Evolutionary conservation across 1,140 invertebrate species (phyloP), one percentile per base, ranked within the genome.

Genomic region (Zaprionus gabonicus): DNA sequence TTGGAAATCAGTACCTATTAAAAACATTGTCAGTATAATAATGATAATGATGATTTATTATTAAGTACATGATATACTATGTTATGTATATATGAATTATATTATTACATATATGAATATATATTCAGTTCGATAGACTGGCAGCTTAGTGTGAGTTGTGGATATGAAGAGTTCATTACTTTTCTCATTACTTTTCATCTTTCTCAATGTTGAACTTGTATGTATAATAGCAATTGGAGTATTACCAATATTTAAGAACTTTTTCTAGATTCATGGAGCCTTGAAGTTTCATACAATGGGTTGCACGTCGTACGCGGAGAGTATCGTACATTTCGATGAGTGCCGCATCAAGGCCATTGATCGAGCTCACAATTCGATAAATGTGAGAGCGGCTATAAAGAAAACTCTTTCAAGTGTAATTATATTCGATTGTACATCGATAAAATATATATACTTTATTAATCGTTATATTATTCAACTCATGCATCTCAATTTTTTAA

Each of bases 261-360:
- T 23, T 5, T 49, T 49, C 7, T 20, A 49, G 10, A 49, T 49
- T 17, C 20, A 49, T 49, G 46, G 46, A 12, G 9, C 17, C 3
- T 9, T 49, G 3, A 13, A 49, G 17, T 49, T 49, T 23, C 9
- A 49, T 23, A 1, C 2, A 0, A 12, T 49, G 20, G 2, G 17
- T 4, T 49, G 46, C 46, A 12, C 3, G 4, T 49, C 20, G 9
- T 9, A 10, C 3, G 17, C 4, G 3, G 46, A 49, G 46, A 17
- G 23, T 10, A 12, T 20, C 1, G 20, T 12, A 9, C 17, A 20
- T 7, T 20, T 49, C 46, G 20, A 49, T 23, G 38, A 64, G 38
- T 81, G 80, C n/a, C 34, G 51, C 6, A 82, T 81, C 4, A 75
- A 53, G n/a, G 80, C 80, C 0, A 51, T 82, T 15, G 70, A 79